Evolutionary conservation across 2,888 invertebrate genomes (phyloP).

Genomic region (Clunio marinus): DNA sequence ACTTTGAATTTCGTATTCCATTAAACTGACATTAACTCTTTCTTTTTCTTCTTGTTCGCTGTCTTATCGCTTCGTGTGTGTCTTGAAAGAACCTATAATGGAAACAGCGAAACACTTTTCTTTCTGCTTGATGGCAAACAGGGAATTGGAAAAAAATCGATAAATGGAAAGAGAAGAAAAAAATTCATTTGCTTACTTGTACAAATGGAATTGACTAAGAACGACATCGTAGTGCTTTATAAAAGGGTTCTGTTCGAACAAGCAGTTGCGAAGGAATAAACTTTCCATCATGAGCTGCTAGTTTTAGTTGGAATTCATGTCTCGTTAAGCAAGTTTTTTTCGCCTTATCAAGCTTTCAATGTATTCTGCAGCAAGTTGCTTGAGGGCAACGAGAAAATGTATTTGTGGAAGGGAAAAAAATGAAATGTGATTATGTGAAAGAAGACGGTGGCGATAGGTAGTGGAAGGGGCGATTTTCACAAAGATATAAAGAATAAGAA

Average conservation of each 20-base stretch:
- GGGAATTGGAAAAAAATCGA: slow-evolving; percentile 38
- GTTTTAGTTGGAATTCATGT: no score
- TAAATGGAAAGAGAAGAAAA: slow-evolving; percentile 22
- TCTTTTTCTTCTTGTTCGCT: background rate
- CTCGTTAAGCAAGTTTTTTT: no score
- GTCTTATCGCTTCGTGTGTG: slow-evolving; percentile 30
- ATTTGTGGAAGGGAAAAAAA: background rate
- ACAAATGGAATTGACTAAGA: background rate
- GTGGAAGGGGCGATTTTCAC: background rate
- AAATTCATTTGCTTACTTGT: slow-evolving; percentile 8
- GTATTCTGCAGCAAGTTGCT: background rate
- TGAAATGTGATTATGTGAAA: slow-evolving; percentile 8
- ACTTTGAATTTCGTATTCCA: no score
- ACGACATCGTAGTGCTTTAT: background rate
- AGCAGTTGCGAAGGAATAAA: no score
- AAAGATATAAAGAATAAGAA: no score
- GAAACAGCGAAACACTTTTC: slow-evolving; percentile 16
- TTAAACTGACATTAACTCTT: background rate
- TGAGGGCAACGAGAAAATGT: slow-evolving; percentile 16
- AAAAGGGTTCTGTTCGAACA: no score
- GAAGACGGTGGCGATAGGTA: background rate
- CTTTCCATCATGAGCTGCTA: no score
- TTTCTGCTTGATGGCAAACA: slow-evolving; percentile 20
- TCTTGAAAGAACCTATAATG: slow-evolving; percentile 35
- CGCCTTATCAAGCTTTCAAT: background rate